Evolutionary conservation across 2,113 vertebrate species (phyloP), one percentile per base, ranked within the genome.

Genomic region (Cephalopholis sonnerati): DNA sequence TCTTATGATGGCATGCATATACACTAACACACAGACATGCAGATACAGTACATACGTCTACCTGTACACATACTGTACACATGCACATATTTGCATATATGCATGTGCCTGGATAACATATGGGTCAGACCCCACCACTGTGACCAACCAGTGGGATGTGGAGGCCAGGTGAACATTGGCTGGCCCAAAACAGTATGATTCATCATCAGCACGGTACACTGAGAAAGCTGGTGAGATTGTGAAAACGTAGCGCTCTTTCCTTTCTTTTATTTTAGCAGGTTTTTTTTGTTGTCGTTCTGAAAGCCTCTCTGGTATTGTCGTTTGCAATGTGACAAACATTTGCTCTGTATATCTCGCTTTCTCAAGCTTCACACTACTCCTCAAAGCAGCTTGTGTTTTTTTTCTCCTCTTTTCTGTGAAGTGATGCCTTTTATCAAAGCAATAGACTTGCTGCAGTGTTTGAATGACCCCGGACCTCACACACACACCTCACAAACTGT

Each of bases 401-500:
- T 71, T 24, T 74, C 24, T 53, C 9, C 55, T 89, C 66, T 87
- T 90, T 91, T 88, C 87, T 93, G 90, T 94, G 86, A 93, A 92
- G 85, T 92, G 92, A 94, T 92, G 93, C 93, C 93, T 95, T 91
- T 94, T 93, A 87, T 92, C 91, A 50, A 92, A 95, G 93, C 94
- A 95, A 94, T 95, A 95, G 92, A 94, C 69, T 93, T 87, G 92
- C 86, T 93, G 77, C 92, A 94, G 93, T 93, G 90, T 91, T 94
- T 90, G 85, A 92, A 92, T 84, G 88, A 92, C 91, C 91, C 93
- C 84, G 87, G 92, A 94, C 88, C 93, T 93, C 93, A 92, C 83
- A 57, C 51, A 55, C 32, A 70, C 68, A 91, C 91, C 91, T 91
- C 90, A 22, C 84, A 87, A 84, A 90, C 87, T 91, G 89, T 88